These are phyloP conservation scores for Heliocidaris erythrogramma DNA, from an alignment of 35 echinoderm and acorn worm species.

Conservation along the genomic window DNA sequence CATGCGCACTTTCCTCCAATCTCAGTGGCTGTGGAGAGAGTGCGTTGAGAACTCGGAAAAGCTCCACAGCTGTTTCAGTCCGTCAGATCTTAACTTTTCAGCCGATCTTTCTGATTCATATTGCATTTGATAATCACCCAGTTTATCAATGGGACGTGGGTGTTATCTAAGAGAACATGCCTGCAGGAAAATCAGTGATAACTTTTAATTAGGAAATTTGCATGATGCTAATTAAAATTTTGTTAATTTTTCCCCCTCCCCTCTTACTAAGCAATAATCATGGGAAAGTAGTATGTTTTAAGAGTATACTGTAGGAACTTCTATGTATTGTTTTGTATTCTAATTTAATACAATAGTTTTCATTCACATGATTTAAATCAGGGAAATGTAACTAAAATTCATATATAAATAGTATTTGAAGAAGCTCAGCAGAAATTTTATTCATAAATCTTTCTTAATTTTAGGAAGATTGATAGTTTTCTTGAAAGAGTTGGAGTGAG, in stretches of 20 bases:
- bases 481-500: too few relatives aligned
- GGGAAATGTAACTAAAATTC: too few relatives aligned
- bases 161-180: conserved; percentile 20
- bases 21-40: background rate
- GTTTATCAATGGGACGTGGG: conserved; percentile 40
- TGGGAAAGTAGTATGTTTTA: background rate
- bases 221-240: conserved; percentile 24
- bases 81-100: conserved; percentile 33
- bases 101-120: conserved; percentile 34
- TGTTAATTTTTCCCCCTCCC: background rate
- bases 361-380: too few relatives aligned
- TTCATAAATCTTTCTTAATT: too few relatives aligned
- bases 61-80: background rate
- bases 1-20: conserved; percentile 1
- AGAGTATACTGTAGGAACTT: background rate
- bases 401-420: too few relatives aligned
- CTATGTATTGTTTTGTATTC: too few relatives aligned
- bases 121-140: background rate
- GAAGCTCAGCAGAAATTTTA: too few relatives aligned
- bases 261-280: background rate
- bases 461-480: too few relatives aligned
- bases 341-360: too few relatives aligned
- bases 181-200: background rate
- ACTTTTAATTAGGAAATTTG: conserved; percentile 38
- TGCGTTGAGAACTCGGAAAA: background rate